Evolutionary conservation across 2,888 invertebrate genomes (phyloP).

Genomic region (Cantharis rufa): DNA sequence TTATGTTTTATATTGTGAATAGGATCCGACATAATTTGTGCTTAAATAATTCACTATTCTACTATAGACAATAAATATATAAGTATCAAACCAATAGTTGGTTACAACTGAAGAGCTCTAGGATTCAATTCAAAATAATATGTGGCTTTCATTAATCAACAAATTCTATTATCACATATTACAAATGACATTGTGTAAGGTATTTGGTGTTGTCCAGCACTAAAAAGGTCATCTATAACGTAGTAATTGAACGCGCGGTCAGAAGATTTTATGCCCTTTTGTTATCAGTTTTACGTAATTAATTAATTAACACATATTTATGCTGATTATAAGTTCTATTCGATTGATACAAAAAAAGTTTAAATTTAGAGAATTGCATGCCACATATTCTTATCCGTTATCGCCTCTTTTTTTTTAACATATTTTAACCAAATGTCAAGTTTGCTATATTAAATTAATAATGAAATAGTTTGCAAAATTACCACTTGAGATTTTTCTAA

Average conservation of each 20-base stretch:
- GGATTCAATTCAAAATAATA: background rate
- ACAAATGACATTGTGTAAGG: constrained; percentile 18
- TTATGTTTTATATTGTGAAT: background rate
- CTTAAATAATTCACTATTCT: background rate
- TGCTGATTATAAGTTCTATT: background rate
- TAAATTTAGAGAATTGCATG: background rate
- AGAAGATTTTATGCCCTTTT: constrained; percentile 5
- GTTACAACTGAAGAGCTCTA: constrained; percentile 7
- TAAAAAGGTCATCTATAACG: constrained; percentile 14
- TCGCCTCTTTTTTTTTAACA: background rate
- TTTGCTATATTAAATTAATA: background rate
- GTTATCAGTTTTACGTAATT: constrained; percentile 14
- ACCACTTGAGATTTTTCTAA: background rate
- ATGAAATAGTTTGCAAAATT: background rate
- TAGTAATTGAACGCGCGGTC: background rate
- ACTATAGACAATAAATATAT: background rate
- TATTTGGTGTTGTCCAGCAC: background rate
- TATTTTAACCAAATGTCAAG: background rate
- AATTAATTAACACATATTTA: background rate
- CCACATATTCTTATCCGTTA: background rate
- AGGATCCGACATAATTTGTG: background rate
- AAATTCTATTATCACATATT: constrained; percentile 3
- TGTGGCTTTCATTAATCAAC: background rate
- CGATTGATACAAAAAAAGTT: background rate
- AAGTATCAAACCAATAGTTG: background rate